These are phyloP conservation scores for Notodonta ziczac DNA, from an alignment of 2,888 invertebrate species.

Conservation along the genomic window DNA sequence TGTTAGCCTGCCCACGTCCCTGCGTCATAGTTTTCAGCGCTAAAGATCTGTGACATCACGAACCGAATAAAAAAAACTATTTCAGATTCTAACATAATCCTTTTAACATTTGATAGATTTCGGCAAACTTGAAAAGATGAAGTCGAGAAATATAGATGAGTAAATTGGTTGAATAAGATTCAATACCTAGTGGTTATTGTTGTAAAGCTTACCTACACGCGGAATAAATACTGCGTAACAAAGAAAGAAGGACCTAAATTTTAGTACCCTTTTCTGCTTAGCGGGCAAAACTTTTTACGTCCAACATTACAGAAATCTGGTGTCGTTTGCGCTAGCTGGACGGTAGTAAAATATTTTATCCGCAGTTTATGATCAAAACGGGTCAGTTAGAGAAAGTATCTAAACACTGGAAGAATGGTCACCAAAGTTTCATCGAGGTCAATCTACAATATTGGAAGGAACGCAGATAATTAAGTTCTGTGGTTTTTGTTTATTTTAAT, in stretches of 20 bases:
- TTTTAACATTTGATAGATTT: too few species aligned
- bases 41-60: too few species aligned
- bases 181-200: neutral
- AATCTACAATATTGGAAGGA: neutral
- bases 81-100: too few species aligned
- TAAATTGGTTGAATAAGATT: neutral
- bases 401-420: slow-evolving; percentile 10
- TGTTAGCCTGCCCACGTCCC: too few species aligned
- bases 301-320: slow-evolving; percentile 49
- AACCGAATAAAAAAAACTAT: too few species aligned
- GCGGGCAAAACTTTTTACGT: slow-evolving; percentile 56
- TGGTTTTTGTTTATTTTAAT: too few species aligned
- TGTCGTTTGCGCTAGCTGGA: slow-evolving; percentile 48
- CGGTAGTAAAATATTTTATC: slow-evolving; percentile 66
- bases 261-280: slow-evolving; percentile 65
- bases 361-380: slow-evolving; percentile 60
- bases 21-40: too few species aligned
- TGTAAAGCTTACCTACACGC: neutral
- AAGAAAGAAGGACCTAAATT: slow-evolving; percentile 34
- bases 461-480: neutral
- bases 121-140: too few species aligned
- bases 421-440: neutral
- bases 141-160: too few species aligned
- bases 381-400: slow-evolving; percentile 43
- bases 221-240: neutral